phyloP scores from a whole-genome alignment of 2,888 invertebrate species.

The Hedychridium roseum region DNA sequence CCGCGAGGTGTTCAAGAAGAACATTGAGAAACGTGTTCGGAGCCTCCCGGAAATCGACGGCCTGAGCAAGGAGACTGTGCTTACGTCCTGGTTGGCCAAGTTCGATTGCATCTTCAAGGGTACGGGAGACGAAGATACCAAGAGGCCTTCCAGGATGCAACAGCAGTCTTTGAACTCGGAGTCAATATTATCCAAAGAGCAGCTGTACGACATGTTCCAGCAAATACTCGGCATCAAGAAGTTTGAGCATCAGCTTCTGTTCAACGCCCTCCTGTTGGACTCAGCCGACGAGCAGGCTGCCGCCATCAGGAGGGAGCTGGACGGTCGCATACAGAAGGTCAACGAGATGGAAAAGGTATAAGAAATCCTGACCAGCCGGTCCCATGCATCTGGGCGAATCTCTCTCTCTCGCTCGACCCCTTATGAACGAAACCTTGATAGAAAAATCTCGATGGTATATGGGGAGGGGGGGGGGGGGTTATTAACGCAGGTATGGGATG shows the following conservation, averaged over 20 bases:
- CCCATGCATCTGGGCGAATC: no score
- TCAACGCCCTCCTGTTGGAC: slow-evolving; percentile 98
- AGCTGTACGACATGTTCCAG: slow-evolving; percentile 99
- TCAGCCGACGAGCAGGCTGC: slow-evolving; percentile 99
- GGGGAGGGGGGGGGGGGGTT: no score
- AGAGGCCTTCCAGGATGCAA: slow-evolving; percentile 86
- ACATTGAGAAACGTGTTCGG: slow-evolving; percentile 97
- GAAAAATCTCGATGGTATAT: no score
- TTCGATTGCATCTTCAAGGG: slow-evolving; percentile 98
- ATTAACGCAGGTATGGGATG: no score
- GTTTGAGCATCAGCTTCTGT: slow-evolving; percentile 98
- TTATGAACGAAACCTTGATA: no score
- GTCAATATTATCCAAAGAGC: slow-evolving; percentile 96
- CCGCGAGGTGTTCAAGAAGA: slow-evolving; percentile 96
- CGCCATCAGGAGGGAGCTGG: slow-evolving; percentile 96
- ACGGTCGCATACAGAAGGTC: slow-evolving; percentile 96
- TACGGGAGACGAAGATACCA: slow-evolving; percentile 86
- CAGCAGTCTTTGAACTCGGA: slow-evolving; percentile 92
- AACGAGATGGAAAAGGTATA: slow-evolving; percentile 98
- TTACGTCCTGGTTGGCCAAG: slow-evolving; percentile 99
- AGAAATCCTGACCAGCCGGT: no score
- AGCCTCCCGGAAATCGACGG: slow-evolving; percentile 99
- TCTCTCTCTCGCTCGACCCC: no score
- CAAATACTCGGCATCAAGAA: slow-evolving; percentile 98
- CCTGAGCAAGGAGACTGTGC: slow-evolving; percentile 97